Evolutionary conservation across 2,888 invertebrate genomes (phyloP).

Genomic region (Andrena chrysosceles): DNA sequence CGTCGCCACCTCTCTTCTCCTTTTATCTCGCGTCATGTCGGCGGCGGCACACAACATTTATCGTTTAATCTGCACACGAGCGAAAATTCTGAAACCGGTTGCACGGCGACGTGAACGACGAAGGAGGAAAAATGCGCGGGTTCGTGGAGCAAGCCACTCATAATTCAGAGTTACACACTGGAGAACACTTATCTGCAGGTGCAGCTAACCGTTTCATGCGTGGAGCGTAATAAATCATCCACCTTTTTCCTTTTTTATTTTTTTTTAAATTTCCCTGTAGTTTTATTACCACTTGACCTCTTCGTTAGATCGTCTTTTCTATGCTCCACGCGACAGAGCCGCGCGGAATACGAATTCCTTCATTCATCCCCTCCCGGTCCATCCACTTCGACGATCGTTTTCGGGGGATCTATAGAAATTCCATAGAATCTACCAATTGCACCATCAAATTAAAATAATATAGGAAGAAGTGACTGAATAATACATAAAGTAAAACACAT

Average conservation of each 20-base stretch:
- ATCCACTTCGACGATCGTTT: not conserved
- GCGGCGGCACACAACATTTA: slow-evolving; percentile 55
- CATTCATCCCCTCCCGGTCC: not conserved
- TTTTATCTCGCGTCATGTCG: not conserved
- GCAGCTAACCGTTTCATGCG: slow-evolving; percentile 54
- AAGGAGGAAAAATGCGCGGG: slow-evolving; percentile 41
- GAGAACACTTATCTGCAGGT: slow-evolving; percentile 69
- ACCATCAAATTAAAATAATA: too few species aligned
- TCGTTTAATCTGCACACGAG: slow-evolving; percentile 53
- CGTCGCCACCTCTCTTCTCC: not conserved
- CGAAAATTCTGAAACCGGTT: slow-evolving; percentile 56
- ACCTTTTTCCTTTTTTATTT: slow-evolving; percentile 9
- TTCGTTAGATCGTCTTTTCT: slow-evolving; percentile 14
- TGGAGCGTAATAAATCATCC: slow-evolving; percentile 45
- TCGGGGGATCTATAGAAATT: not conserved
- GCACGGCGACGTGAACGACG: slow-evolving; percentile 62
- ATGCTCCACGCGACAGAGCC: not conserved
- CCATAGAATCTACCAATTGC: not conserved
- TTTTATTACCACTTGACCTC: slow-evolving; percentile 30
- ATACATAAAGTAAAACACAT: too few species aligned
- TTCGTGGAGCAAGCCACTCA: slow-evolving; percentile 55
- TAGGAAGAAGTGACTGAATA: too few species aligned
- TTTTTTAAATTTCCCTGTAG: slow-evolving; percentile 25
- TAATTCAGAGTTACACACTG: slow-evolving; percentile 74
- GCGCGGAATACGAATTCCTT: not conserved